A percentile compares a stretch with the other conserved stretches of the same genome.
Evolutionary conservation across 2,113 vertebrate species (phyloP).

Genomic region (Panthera uncia): DNA sequence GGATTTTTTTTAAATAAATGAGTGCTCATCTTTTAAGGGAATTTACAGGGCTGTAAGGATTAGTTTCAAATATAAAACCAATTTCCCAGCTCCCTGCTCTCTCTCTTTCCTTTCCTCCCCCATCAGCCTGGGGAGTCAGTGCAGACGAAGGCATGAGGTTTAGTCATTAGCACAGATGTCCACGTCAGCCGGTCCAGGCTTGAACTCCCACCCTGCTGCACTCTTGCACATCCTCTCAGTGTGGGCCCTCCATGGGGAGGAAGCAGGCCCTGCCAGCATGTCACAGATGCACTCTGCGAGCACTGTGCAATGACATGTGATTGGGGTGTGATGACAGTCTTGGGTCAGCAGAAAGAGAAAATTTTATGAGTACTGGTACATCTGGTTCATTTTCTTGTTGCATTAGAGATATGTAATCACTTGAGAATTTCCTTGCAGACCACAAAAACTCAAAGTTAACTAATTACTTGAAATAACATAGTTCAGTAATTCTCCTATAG

Average conservation of each 20-base stretch:
- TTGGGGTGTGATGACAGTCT: conserved; percentile 52
- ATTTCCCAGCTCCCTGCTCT: not conserved
- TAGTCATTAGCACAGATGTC: conserved; percentile 28
- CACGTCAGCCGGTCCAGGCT: not conserved
- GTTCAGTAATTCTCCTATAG: conserved; percentile 1
- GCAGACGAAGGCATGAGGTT: not conserved
- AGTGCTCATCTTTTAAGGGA: not conserved
- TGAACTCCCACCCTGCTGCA: not conserved
- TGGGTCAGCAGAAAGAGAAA: conserved; percentile 57
- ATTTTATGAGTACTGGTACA: conserved; percentile 45
- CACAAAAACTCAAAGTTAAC: conserved; percentile 35
- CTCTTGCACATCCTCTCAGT: not conserved
- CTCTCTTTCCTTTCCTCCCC: not conserved
- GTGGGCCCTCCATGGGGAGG: not conserved
- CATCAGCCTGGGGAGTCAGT: not conserved
- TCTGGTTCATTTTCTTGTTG: conserved; percentile 62
- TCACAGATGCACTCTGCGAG: conserved; percentile 38
- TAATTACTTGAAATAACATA: conserved; percentile 34
- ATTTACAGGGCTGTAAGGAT: not conserved
- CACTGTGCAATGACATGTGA: not conserved
- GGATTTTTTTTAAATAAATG: not conserved
- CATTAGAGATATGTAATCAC: conserved; percentile 17
- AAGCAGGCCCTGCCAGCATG: not conserved
- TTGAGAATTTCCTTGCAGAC: conserved; percentile 36
- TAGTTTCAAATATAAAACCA: conserved; percentile 20